These are phyloP conservation scores for Typhlichthys subterraneus DNA, from an alignment of 2,797 vertebrate genomes.

Conservation along the genomic window DNA sequence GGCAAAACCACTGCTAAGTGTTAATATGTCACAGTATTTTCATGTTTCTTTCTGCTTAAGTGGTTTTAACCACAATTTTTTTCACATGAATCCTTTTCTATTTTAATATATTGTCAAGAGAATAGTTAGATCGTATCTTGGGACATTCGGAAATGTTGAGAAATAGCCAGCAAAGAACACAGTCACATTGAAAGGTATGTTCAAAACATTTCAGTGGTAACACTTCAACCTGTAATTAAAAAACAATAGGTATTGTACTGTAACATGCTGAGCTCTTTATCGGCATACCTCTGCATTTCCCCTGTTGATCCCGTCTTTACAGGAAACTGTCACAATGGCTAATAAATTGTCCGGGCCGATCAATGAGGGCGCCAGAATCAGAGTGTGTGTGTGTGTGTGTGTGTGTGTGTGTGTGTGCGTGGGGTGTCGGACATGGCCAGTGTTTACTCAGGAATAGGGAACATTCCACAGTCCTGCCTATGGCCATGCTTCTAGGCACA, in stretches of 20 bases:
- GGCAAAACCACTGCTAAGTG: slow-evolving; percentile 3
- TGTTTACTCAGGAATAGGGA: slow-evolving; percentile 62
- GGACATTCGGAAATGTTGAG: slow-evolving; percentile 31
- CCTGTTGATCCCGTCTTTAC: slow-evolving; percentile 62
- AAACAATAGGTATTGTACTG: slow-evolving; percentile 82
- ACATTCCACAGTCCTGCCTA: slow-evolving; percentile 40
- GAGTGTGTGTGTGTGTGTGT: neutral
- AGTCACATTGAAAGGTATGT: slow-evolving; percentile 56
- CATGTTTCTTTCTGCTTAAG: slow-evolving; percentile 53
- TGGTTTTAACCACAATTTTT: slow-evolving; percentile 42
- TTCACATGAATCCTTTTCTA: slow-evolving; percentile 52
- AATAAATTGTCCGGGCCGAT: slow-evolving; percentile 77
- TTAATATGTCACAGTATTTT: slow-evolving; percentile 42
- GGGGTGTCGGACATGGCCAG: slow-evolving; percentile 29
- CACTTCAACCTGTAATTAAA: slow-evolving; percentile 74
- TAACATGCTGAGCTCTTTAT: slow-evolving; percentile 66
- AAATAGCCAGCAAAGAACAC: slow-evolving; percentile 35
- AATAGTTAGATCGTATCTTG: slow-evolving; percentile 19
- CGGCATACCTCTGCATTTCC: slow-evolving; percentile 75
- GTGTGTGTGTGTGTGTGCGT: too few relatives aligned
- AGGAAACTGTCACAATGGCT: slow-evolving; percentile 83
- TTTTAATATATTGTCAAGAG: slow-evolving; percentile 31
- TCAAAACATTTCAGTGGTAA: slow-evolving; percentile 69
- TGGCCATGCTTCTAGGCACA: neutral
- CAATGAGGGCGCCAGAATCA: slow-evolving; percentile 49